phyloP scores from a whole-genome alignment of 2,888 invertebrate genomes.

The Plebejus anna region DNA sequence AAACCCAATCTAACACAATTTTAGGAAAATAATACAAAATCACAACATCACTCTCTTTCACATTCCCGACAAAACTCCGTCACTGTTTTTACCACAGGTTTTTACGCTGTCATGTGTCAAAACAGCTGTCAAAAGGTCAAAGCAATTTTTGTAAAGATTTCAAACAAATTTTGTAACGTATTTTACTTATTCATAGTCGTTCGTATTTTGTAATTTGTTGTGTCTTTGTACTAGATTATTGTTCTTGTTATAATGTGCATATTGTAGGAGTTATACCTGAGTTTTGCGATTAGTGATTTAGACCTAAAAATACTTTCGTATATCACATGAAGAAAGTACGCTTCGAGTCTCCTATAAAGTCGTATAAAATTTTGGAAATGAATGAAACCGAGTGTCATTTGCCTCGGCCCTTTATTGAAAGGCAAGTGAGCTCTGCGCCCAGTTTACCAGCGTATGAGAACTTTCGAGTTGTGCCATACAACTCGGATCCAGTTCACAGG shows the following conservation, averaged over 20 bases:
- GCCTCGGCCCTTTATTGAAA: constrained; percentile 61
- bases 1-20: no score
- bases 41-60: no score
- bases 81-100: no score
- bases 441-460: constrained; percentile 41
- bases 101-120: no score
- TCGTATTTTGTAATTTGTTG: neutral
- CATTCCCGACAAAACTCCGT: no score
- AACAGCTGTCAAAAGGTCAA: neutral
- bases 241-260: neutral
- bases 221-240: neutral
- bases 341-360: constrained; percentile 55
- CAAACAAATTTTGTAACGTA: neutral
- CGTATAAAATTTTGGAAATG: constrained; percentile 47
- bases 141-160: neutral
- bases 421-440: constrained; percentile 44
- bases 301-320: neutral
- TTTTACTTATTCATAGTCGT: no score
- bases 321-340: constrained; percentile 68
- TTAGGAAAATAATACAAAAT: no score
- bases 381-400: constrained; percentile 67
- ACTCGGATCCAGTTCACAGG: constrained; percentile 56
- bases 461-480: constrained; percentile 47
- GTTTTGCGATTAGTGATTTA: neutral
- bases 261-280: neutral